Evolutionary conservation across 2,888 invertebrate genomes (phyloP).

Genomic region (Malthinus seriepunctatus): DNA sequence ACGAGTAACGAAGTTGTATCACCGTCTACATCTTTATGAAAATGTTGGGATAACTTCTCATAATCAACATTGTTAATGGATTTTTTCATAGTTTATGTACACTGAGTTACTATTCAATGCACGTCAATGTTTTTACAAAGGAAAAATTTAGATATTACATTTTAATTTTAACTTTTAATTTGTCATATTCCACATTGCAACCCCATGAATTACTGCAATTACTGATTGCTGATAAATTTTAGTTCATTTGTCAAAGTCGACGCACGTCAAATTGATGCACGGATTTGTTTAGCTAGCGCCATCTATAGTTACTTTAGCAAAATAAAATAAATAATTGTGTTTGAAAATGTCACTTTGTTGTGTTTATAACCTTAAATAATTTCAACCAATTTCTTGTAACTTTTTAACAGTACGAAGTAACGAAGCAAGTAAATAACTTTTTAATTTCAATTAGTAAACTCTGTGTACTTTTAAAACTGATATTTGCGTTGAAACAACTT

Average conservation of each 20-base stretch:
- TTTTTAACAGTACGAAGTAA: too few relatives aligned
- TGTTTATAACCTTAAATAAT: too few relatives aligned
- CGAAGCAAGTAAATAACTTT: too few relatives aligned
- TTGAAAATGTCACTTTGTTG: too few relatives aligned
- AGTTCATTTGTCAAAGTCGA: not conserved
- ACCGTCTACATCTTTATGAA: slow-evolving; percentile 44
- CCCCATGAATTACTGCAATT: not conserved
- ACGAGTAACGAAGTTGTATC: slow-evolving; percentile 38
- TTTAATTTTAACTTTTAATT: not conserved
- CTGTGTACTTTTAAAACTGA: too few relatives aligned
- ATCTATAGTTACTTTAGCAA: not conserved
- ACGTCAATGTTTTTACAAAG: not conserved
- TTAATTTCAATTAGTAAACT: too few relatives aligned
- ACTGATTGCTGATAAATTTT: not conserved
- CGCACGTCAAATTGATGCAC: not conserved
- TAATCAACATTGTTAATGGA: slow-evolving; percentile 49
- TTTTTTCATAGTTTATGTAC: slow-evolving; percentile 46
- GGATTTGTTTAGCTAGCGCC: not conserved
- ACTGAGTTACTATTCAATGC: not conserved
- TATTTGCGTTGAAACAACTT: too few relatives aligned
- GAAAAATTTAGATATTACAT: not conserved
- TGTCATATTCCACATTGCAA: not conserved
- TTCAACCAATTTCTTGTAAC: too few relatives aligned
- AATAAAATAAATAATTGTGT: too few relatives aligned
- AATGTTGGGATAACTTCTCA: slow-evolving; percentile 51